Conservation (phyloP, 1,140 invertebrate species). For the Episyrphus balteatus region DNA sequence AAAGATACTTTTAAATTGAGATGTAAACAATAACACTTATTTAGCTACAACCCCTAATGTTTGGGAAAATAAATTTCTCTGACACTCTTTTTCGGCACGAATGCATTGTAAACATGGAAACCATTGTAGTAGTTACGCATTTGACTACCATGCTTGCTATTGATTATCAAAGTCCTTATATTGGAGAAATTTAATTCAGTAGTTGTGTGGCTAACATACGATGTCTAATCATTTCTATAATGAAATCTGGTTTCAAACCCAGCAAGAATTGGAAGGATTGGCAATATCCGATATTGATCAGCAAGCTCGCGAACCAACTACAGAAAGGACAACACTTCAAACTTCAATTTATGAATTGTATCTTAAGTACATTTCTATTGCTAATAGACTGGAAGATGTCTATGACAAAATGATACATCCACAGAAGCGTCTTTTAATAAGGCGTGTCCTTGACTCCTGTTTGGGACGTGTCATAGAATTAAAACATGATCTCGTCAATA, state of each 20-base stretch:
- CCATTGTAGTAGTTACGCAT: too few relatives aligned
- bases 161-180: too few relatives aligned
- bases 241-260: conserved; percentile 51
- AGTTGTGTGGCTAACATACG: not conserved
- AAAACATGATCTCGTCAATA: conserved; percentile 74
- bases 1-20: too few relatives aligned
- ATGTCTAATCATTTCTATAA: conserved; percentile 69
- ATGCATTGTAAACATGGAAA: too few relatives aligned
- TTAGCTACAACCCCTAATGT: too few relatives aligned
- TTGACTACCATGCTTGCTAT: too few relatives aligned
- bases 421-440: conserved; percentile 74
- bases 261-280: conserved; percentile 50
- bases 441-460: conserved; percentile 64
- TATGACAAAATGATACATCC: conserved; percentile 89
- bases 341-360: conserved; percentile 29
- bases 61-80: too few relatives aligned
- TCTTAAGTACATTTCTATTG: conserved; percentile 62
- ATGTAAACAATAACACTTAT: too few relatives aligned
- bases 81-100: too few relatives aligned
- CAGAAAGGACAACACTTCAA: conserved; percentile 21
- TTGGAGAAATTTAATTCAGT: too few relatives aligned
- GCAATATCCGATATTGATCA: conserved; percentile 50
- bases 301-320: conserved; percentile 39
- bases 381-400: conserved; percentile 64
- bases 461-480: conserved; percentile 68